Base-by-base conservation (phyloP, 1,140 invertebrate species). In the Zaprionus gabonicus region DNA sequence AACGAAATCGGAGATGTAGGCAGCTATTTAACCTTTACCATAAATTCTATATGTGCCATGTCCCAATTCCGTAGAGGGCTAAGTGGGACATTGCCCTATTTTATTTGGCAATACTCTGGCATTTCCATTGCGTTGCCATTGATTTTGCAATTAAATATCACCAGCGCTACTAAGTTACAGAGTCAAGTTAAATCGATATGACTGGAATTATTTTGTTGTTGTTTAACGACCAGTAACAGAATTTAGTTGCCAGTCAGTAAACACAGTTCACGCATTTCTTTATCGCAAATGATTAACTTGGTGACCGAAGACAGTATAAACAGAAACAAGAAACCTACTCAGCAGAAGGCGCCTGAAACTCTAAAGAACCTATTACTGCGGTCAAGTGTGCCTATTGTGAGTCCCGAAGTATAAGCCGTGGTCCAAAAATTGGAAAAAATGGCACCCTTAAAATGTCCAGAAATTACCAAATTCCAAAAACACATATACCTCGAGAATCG, bases 351-450 rank as follows among this genome's bases (percentile, higher is more conserved):
- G 3, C 88, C 91, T 36, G 90, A 91, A 76, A 91, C 84, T 0
- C 73, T 92, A 4, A 92, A 92, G 71, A 86, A 92, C 63, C 60
- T 91, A 25, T 72, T 92, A 12, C 74, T 91, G 27, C 86, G 90
- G 7, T 92, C 91, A 23, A 92, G 91, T 78, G 80, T 92, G 34
- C 91, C 91, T 57, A 92, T 92, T 73, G 91, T 92, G 91, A 92
- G 91, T 92, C 46, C 46, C 13, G 71, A 82, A 75, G 13, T 41
- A 27, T 62, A 68, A 70, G 72, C 46, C 20, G 46, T 51, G 12
- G 46, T 25, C 46, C 1, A 68, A 15, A 55, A 27, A n/a, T 65
- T 72, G 66, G 78, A 79, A 46, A 73, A 38, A 59, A 88, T 90
- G 83, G 86, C 86, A 85, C 85, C 85, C 27, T 57, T 90, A 23